Percentiles rank a stretch among this genome's conserved stretches.
These are phyloP conservation scores for Paramisgurnus dabryanus DNA, from an alignment of 2,113 vertebrate species.

Conservation along the genomic window DNA sequence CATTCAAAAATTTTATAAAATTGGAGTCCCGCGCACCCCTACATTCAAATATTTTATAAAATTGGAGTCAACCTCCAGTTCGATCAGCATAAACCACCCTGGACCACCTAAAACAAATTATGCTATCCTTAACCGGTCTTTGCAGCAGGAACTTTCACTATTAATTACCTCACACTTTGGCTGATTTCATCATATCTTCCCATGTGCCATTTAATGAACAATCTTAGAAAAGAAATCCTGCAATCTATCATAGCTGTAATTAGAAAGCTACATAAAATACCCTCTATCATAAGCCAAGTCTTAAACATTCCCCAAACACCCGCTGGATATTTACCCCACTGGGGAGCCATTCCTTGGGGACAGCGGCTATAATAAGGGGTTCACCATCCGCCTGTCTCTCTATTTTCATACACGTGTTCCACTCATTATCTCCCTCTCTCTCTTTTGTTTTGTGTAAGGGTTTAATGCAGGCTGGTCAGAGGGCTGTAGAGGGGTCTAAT, in stretches of 20 bases:
- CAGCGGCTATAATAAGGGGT: conserved; percentile 31
- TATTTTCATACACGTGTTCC: conserved; percentile 51
- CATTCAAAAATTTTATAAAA: no score
- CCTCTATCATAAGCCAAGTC: background rate
- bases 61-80: no score
- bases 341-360: conserved; percentile 22
- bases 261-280: conserved; percentile 36
- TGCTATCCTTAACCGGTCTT: background rate
- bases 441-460: conserved; percentile 52
- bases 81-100: no score
- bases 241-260: conserved; percentile 36
- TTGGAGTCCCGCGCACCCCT: no score
- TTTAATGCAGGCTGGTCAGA: conserved; percentile 61
- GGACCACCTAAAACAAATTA: background rate
- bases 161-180: conserved; percentile 24
- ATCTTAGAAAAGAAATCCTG: conserved; percentile 31
- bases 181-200: conserved; percentile 41
- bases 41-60: no score
- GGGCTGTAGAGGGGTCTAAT: conserved; percentile 69
- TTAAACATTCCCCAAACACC: conserved; percentile 26
- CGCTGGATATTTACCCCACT: conserved; percentile 32
- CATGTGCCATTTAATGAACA: conserved; percentile 45
- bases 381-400: conserved; percentile 35
- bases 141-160: no score
- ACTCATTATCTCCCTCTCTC: conserved; percentile 39